phyloP scores from a whole-genome alignment of 1,140 invertebrate genomes.

The Ephestia elutella region DNA sequence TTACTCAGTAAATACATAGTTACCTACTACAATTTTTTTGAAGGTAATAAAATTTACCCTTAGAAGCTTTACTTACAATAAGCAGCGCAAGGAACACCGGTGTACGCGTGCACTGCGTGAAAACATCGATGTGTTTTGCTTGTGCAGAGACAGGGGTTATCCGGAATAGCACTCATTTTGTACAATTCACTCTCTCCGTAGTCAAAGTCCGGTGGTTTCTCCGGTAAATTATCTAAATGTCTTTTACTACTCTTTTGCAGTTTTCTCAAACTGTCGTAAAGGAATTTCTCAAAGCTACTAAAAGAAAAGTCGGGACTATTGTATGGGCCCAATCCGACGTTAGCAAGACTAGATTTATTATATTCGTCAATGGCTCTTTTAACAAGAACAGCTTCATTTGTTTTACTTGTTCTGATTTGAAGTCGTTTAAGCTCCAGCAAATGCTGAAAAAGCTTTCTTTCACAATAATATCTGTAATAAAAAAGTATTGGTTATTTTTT shows the following conservation, averaged over 20 bases:
- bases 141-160: slow-evolving; percentile 83
- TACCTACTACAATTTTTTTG: no score
- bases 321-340: slow-evolving; percentile 82
- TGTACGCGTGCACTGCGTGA: slow-evolving; percentile 92
- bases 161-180: slow-evolving; percentile 68
- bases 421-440: slow-evolving; percentile 93
- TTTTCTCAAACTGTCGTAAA: slow-evolving; percentile 90
- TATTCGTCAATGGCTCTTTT: slow-evolving; percentile 89
- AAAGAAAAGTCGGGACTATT: slow-evolving; percentile 83
- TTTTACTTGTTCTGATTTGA: slow-evolving; percentile 91
- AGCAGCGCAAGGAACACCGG: slow-evolving; percentile 88
- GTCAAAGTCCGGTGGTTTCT: slow-evolving; percentile 71
- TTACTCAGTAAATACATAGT: no score
- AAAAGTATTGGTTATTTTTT: neutral
- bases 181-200: slow-evolving; percentile 69
- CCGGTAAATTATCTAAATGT: slow-evolving; percentile 78
- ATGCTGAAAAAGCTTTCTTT: slow-evolving; percentile 95
- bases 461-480: slow-evolving; percentile 86
- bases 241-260: slow-evolving; percentile 81
- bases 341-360: slow-evolving; percentile 82
- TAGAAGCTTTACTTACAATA: slow-evolving; percentile 79
- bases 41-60: no score
- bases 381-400: slow-evolving; percentile 92
- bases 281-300: slow-evolving; percentile 92
- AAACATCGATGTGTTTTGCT: slow-evolving; percentile 90